Conservation (phyloP, 2,888 invertebrate species). For the Germaria angustata region DNA sequence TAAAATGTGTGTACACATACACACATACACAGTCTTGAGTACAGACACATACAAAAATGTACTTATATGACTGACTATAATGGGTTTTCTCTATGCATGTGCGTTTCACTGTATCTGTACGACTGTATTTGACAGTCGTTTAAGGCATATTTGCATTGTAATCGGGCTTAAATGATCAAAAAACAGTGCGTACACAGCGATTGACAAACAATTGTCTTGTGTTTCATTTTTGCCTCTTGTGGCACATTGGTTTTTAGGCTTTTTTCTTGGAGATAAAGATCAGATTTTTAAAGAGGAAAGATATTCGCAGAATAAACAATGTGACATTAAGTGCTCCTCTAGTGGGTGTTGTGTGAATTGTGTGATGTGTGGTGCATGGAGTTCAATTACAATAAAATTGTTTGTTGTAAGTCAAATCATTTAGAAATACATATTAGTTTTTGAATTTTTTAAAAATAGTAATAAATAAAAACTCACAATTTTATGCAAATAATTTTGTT, state of each 20-base stretch:
- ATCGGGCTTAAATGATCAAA: constrained; percentile 53
- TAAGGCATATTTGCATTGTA: constrained; percentile 64
- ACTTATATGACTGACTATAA: constrained; percentile 4
- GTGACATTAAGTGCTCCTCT: constrained; percentile 56
- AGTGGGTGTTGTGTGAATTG: constrained; percentile 59
- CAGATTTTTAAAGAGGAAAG: constrained; percentile 29
- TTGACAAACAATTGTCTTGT: constrained; percentile 56
- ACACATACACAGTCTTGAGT: neutral
- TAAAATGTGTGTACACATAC: neutral
- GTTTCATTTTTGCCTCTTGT: neutral
- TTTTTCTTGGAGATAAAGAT: constrained; percentile 37
- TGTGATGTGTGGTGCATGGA: constrained; percentile 25
- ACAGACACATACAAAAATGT: neutral
- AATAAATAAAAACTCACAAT: neutral
- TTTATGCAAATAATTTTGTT: neutral
- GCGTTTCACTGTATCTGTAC: neutral
- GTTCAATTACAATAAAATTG: neutral
- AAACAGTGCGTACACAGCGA: constrained; percentile 57
- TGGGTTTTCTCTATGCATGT: constrained; percentile 15
- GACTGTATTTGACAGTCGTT: constrained; percentile 54
- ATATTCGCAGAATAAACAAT: constrained; percentile 56
- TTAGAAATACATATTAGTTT: constrained; percentile 30
- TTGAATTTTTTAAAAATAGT: constrained; percentile 23
- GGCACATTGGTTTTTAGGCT: constrained; percentile 11
- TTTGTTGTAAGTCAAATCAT: constrained; percentile 21